Evolutionary conservation across 1,140 invertebrate species (phyloP).

Genomic region (Catajapyx aquilonaris): DNA sequence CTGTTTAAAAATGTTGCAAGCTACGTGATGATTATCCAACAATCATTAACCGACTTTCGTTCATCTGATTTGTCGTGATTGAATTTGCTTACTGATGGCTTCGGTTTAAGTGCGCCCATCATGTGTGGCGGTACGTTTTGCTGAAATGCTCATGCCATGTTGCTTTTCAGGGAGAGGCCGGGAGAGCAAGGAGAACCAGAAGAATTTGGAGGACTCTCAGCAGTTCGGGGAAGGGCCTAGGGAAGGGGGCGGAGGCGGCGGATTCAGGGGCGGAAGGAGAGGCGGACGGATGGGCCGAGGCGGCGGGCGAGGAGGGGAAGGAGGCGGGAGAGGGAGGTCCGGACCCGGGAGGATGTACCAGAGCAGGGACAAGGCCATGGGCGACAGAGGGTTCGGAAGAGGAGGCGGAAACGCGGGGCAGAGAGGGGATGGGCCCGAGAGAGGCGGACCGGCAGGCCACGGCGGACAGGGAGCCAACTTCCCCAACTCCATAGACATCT

Average conservation of each 20-base stretch:
- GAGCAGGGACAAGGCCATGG: slow-evolving; percentile 33
- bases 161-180: slow-evolving; percentile 27
- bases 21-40: too few relatives aligned
- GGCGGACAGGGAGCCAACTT: slow-evolving; percentile 11
- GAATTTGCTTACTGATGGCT: too few relatives aligned
- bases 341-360: slow-evolving; percentile 22
- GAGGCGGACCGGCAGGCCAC: slow-evolving; percentile 3
- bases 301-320: slow-evolving; percentile 28
- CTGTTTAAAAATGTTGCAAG: too few relatives aligned
- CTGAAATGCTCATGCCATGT: too few relatives aligned
- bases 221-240: slow-evolving; percentile 13
- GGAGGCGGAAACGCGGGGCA: slow-evolving; percentile 3
- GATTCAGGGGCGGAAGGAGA: slow-evolving; percentile 16
- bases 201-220: slow-evolving; percentile 26
- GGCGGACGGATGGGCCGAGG: slow-evolving; percentile 18
- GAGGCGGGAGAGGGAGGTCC: slow-evolving; percentile 19
- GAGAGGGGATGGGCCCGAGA: slow-evolving; percentile 7
- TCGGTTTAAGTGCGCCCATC: too few relatives aligned
- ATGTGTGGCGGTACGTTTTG: too few relatives aligned
- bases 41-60: too few relatives aligned
- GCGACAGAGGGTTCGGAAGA: slow-evolving; percentile 22
- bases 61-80: too few relatives aligned
- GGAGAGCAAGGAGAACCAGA: slow-evolving; percentile 37
- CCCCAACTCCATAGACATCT: slow-evolving; percentile 29
- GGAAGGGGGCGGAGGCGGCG: slow-evolving; percentile 10